Conservation (phyloP, 2,113 vertebrate genomes). For the Tetrax tetrax region DNA sequence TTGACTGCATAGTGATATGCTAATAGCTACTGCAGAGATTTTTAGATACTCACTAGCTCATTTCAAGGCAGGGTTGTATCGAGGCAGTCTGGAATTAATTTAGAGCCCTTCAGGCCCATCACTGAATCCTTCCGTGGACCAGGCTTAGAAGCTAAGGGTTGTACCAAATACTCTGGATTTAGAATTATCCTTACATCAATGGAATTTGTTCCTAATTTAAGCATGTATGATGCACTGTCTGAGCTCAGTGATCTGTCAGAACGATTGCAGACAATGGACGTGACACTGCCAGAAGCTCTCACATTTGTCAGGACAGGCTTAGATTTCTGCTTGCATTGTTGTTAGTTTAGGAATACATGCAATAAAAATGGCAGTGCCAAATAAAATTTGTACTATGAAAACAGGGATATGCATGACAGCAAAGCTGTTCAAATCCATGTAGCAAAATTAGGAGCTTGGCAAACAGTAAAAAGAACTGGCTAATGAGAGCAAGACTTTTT, state of each 20-base stretch:
- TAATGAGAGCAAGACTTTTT: conserved; percentile 53
- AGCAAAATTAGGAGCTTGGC: conserved; percentile 63
- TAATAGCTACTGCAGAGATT: conserved; percentile 16
- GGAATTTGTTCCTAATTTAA: conserved; percentile 73
- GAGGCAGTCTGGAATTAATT: conserved; percentile 65
- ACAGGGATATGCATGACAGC: conserved; percentile 60
- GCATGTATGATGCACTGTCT: conserved; percentile 72
- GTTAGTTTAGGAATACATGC: conserved; percentile 38
- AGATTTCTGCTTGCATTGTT: conserved; percentile 60
- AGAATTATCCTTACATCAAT: conserved; percentile 67
- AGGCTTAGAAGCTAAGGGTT: conserved; percentile 42
- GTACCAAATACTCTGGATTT: conserved; percentile 59
- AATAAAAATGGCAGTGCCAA: conserved; percentile 54
- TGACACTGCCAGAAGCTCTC: conserved; percentile 8
- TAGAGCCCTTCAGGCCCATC: conserved; percentile 48
- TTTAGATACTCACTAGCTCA: neutral
- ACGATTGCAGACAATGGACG: conserved; percentile 1
- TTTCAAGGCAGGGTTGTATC: neutral
- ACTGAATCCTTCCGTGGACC: conserved; percentile 42
- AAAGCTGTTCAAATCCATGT: conserved; percentile 66
- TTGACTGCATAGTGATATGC: conserved; percentile 3
- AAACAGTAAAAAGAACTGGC: conserved; percentile 38
- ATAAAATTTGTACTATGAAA: conserved; percentile 63
- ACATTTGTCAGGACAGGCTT: conserved; percentile 57
- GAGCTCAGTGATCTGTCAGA: conserved; percentile 66